Base-by-base conservation (phyloP, 1,140 invertebrate genomes). In the Hylaeus anthracinus region DNA sequence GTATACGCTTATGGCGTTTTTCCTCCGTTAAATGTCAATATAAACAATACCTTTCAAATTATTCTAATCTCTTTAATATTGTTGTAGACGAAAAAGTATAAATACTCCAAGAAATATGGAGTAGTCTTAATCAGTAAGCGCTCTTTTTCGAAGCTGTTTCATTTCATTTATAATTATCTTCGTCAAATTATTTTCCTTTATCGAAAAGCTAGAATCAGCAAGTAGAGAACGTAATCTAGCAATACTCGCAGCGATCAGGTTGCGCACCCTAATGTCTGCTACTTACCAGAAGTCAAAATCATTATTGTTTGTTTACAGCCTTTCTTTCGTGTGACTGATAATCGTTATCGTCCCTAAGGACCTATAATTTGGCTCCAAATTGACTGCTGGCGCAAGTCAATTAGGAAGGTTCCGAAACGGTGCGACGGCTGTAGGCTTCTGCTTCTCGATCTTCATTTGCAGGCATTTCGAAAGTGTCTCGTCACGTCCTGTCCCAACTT, bases 401-500 rank as follows among this genome's bases (percentile, higher is more conserved):
- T 90, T 90, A 89, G 80, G 55, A 53, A 61, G 67, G 9, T 41
- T 26, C 43, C 12, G 67, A 65, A 85, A 56, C 56, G 70, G 63
- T 58, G 53, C 74, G 41, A 78, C 67, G 69, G 69, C 77, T 84
- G 61, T 15, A 55, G 71, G 39, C 76, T 76, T 51, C 61, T 67
- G 51, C 58, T 79, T 55, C 15, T 67, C 48, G n/a, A 45, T 73
- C 75, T 76, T 83, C 58, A 37, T 83, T 83, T 76, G 72, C n/a
- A 43, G 70, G 9, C 56, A 26, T 74, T 80, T 56, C 4, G 86
- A 91, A 91, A 88, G 48, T 85, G 86, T 86, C 77, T 61, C 69
- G 89, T 91, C 90, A 91, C 86, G 86, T 91, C 88, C 90, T 86
- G 88, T 73, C 66, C 41, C 61, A 60, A 64, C n/a, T 77, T 70